Evolutionary conservation across 53 echinoderm and acorn worm genomes (phyloP), one percentile per base, ranked within the genome.

Genomic region (Holothuria scabra): DNA sequence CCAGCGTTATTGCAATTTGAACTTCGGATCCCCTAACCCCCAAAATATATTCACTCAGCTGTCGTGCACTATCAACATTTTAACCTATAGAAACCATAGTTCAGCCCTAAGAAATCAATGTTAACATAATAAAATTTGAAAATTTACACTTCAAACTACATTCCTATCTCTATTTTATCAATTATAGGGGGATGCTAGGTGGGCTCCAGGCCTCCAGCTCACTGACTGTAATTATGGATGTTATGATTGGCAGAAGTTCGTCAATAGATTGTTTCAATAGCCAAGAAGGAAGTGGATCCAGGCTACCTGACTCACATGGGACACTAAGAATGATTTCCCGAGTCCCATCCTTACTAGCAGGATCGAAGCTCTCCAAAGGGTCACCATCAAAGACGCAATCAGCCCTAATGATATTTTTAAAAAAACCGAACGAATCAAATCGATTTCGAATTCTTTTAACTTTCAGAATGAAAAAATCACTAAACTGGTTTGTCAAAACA

Each of bases 381-480:
- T 14, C 4, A 25, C 80, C 80, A 25, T 59, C 19, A 60, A 80
- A 80, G 5, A 14, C 16, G 5, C 21, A 59, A 26, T 80, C 80
- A 34, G 56, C 80, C 19, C 18, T 25, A 61, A 80, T 60, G 57
- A 21, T 80, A 62, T 80, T 59, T 28, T 59, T 6, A 5, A 60
- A 56, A 7, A 25, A 7, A 0, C 13, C 18, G 0, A 9, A n/a
- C 7, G 52, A 1, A 23, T 52, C 28, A 16, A 76, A 55, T 28
- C 46, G 48, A 5, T 76, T 56, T 14, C 55, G 28, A 3, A 76
- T 76, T 28, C n/a, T 56, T 8, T n/a, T 57, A 56, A 84, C 31
- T 22, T 84, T 84, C 33, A 26, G 23, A 12, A 70, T 72, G 28
- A 84, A 84, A 56, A 69, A 70, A n/a, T 70, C 38, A 35, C 72